Evolutionary conservation across 2,888 invertebrate species (phyloP).

Genomic region (Creontiades dilutus): DNA sequence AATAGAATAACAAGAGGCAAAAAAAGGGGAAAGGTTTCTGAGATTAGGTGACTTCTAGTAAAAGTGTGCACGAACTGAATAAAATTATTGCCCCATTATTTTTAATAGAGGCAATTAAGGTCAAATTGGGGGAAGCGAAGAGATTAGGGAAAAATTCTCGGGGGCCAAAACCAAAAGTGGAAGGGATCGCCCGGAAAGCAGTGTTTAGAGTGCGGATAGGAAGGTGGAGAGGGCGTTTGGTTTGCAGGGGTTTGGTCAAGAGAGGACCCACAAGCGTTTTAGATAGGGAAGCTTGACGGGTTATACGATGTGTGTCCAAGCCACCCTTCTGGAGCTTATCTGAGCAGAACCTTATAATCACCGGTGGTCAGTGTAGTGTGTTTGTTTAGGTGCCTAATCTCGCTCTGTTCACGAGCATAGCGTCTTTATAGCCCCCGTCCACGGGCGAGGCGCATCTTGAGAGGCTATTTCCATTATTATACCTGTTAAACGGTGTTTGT

Average conservation of each 20-base stretch:
- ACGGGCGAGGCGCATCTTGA: conserved; percentile 43
- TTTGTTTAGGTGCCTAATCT: conserved; percentile 67
- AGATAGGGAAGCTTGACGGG: conserved; percentile 68
- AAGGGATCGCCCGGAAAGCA: conserved; percentile 31
- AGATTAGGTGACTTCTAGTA: conserved; percentile 24
- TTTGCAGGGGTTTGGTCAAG: conserved; percentile 64
- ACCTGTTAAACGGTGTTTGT: conserved; percentile 8
- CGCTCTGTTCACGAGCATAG: conserved; percentile 53
- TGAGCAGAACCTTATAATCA: conserved; percentile 65
- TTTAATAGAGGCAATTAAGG: conserved; percentile 69
- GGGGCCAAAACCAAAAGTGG: conserved; percentile 24
- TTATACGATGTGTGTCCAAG: conserved; percentile 71
- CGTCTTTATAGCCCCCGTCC: conserved; percentile 65
- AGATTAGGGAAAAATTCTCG: conserved; percentile 55
- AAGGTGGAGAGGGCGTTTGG: not conserved
- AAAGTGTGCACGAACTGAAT: not conserved
- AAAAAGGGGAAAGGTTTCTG: conserved; percentile 10
- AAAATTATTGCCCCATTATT: conserved; percentile 69
- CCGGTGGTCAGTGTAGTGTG: conserved; percentile 21
- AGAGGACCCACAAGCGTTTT: conserved; percentile 57
- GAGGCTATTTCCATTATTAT: conserved; percentile 51
- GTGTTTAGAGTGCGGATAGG: not conserved
- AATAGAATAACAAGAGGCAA: conserved; percentile 29
- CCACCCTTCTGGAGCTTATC: conserved; percentile 58
- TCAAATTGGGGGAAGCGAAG: conserved; percentile 58